phyloP scores from a whole-genome alignment of 2,888 invertebrate genomes.

The Pseudoips prasinana region DNA sequence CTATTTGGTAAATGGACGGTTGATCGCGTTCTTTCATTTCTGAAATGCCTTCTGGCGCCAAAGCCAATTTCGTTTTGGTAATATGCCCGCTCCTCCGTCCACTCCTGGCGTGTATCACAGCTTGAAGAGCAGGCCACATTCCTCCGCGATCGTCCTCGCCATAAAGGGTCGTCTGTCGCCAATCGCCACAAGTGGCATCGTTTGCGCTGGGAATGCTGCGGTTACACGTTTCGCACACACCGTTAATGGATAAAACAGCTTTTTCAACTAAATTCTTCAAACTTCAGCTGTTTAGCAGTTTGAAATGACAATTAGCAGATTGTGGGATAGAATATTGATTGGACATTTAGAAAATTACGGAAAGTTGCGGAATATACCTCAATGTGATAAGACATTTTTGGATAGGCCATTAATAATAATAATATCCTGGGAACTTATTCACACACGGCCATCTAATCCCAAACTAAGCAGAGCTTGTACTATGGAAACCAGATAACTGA shows the following conservation, averaged over 20 bases:
- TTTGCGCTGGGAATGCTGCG: constrained; percentile 61
- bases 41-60: too few relatives aligned
- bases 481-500: too few relatives aligned
- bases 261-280: constrained; percentile 42
- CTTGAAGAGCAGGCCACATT: constrained; percentile 56
- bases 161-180: constrained; percentile 64
- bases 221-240: constrained; percentile 65
- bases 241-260: constrained; percentile 53
- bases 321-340: constrained; percentile 21
- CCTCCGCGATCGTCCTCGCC: constrained; percentile 71
- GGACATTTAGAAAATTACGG: too few relatives aligned
- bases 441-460: too few relatives aligned
- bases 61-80: too few relatives aligned
- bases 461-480: too few relatives aligned
- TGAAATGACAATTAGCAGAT: constrained; percentile 45
- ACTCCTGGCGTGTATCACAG: constrained; percentile 34
- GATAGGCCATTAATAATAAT: too few relatives aligned
- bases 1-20: too few relatives aligned
- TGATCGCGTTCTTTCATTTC: too few relatives aligned
- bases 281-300: constrained; percentile 39
- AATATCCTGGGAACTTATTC: too few relatives aligned
- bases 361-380: too few relatives aligned
- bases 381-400: too few relatives aligned
- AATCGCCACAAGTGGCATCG: constrained; percentile 56
- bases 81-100: constrained; percentile 15